Evolutionary conservation across 1,140 invertebrate species (phyloP), one percentile per base, ranked within the genome.

Genomic region (Bombus sylvicola): DNA sequence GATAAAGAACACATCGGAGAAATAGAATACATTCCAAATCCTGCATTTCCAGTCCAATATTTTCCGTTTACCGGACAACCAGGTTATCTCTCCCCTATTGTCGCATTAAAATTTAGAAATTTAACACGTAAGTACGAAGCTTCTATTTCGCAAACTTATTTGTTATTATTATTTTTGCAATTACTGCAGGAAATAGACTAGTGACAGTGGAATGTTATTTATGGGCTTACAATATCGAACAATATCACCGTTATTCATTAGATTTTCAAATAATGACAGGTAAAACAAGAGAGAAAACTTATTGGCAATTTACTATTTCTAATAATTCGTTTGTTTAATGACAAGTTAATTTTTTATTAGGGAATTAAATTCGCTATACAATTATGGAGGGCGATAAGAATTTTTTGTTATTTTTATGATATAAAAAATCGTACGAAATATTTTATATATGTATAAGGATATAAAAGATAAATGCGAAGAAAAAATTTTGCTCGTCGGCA

Each of bases 41-140:
- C 96, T 41, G 98, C 98, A 28, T 97, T 99, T 88, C 96, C 97
- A 0, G 95, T 96, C 73, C 97, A 97, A 87, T 99, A 97, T 94
- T 99, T 97, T 93, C 98, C 98, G 0, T 99, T 97, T 92, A 95
- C 92, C 43, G 97, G 97, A 91, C 96, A 97, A 31, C 92, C 94
- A 0, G 97, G 97, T 37, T 98, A 99, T 93, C 95, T 98, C 43
- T 97, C 98, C 85, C 98, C 98, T 1, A 92, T 99, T 37, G 97
- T 99, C n/a, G 98, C 98, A 66, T 97, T 98, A 3, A 96, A 97
- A 92, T 96, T 99, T 75, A 91, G 96, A 78, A 96, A 97, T 83
- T 96, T 97, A 41, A 96, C 94, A 88, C 92, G 97, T 96, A 96
- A 97, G 66, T 69, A 53, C 18, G 12, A 31, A 62, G 28, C 59